These are phyloP conservation scores for Formica aserva DNA, from an alignment of 2,888 invertebrate genomes.

Conservation along the genomic window DNA sequence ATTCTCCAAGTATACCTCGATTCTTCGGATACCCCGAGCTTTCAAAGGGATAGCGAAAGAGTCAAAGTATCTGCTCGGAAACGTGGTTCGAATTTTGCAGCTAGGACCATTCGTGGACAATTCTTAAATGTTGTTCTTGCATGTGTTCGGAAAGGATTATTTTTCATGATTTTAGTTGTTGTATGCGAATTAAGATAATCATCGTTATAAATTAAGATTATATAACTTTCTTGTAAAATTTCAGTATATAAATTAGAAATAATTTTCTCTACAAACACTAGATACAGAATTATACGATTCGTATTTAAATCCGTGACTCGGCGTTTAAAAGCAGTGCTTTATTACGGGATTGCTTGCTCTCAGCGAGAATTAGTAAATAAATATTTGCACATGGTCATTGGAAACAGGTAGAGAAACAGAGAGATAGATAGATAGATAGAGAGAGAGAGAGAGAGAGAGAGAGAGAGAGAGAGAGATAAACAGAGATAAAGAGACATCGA, in stretches of 20 bases:
- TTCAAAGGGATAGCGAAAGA: slow-evolving; percentile 53
- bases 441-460: background rate
- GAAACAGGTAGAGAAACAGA: slow-evolving; percentile 44
- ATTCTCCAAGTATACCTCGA: slow-evolving; percentile 48
- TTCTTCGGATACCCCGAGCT: slow-evolving; percentile 41
- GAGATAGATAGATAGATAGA: background rate
- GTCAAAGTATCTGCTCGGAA: slow-evolving; percentile 49
- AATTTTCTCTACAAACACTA: background rate
- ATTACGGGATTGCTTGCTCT: slow-evolving; percentile 46
- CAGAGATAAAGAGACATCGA: slow-evolving; percentile 46
- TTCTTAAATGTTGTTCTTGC: slow-evolving; percentile 35
- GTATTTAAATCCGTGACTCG: background rate
- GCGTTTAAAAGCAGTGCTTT: background rate
- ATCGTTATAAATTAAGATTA: background rate
- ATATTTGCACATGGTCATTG: slow-evolving; percentile 68
- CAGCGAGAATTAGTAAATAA: slow-evolving; percentile 62
- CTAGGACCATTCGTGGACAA: slow-evolving; percentile 22
- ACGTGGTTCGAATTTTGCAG: slow-evolving; percentile 41
- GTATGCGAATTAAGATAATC: background rate
- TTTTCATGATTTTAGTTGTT: background rate
- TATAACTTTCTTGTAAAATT: background rate
- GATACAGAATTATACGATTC: background rate
- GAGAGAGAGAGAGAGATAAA: background rate
- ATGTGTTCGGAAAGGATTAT: background rate
- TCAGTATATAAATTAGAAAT: background rate